phyloP scores from a whole-genome alignment of 2,888 invertebrate genomes.

The Leucophora obtusa region DNA sequence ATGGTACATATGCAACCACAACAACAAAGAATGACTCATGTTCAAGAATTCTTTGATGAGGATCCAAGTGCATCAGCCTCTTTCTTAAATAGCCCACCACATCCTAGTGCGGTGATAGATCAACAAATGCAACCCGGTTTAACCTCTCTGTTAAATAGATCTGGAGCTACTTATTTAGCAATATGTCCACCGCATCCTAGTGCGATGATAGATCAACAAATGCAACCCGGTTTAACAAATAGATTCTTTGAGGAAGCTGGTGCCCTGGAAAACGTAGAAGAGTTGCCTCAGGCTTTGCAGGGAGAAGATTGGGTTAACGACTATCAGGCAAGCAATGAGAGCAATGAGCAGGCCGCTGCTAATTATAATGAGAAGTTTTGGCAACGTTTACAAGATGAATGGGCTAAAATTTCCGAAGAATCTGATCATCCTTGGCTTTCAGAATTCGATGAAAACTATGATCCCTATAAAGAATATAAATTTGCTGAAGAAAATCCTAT shows the following conservation, averaged over 20 bases:
- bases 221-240: slow-evolving; percentile 43
- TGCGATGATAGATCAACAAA: slow-evolving; percentile 22
- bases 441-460: slow-evolving; percentile 82
- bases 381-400: slow-evolving; percentile 85
- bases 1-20: slow-evolving; percentile 72
- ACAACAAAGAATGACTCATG: slow-evolving; percentile 70
- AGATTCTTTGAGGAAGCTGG: slow-evolving; percentile 53
- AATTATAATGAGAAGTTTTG: slow-evolving; percentile 82
- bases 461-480: slow-evolving; percentile 81
- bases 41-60: slow-evolving; percentile 75
- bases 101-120: slow-evolving; percentile 35
- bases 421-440: slow-evolving; percentile 85
- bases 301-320: slow-evolving; percentile 78
- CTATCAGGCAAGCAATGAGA: slow-evolving; percentile 81
- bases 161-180: slow-evolving; percentile 61
- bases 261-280: slow-evolving; percentile 13
- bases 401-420: slow-evolving; percentile 86
- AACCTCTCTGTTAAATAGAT: no score
- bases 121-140: slow-evolving; percentile 37
- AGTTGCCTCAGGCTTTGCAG: slow-evolving; percentile 66
- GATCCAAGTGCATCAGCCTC: slow-evolving; percentile 52
- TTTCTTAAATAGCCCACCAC: slow-evolving; percentile 65
- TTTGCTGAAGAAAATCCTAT: slow-evolving; percentile 89
- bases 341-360: slow-evolving; percentile 82
- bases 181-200: slow-evolving; percentile 66